These are phyloP conservation scores for Didymodactylos carnosus DNA, from an alignment of 2,888 invertebrate genomes.

Conservation along the genomic window DNA sequence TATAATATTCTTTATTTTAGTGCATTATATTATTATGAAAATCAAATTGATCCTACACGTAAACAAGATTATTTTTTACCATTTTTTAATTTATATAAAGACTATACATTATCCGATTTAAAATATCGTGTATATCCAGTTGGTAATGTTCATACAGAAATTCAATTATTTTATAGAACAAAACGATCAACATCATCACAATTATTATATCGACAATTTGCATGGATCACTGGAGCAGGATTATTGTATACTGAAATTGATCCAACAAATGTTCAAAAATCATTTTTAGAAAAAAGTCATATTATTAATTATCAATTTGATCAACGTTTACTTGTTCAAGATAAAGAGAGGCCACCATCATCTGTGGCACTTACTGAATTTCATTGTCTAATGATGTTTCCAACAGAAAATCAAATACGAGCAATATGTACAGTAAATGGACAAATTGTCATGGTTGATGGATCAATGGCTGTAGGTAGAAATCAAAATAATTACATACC, in stretches of 20 bases:
- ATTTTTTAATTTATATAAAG: background rate
- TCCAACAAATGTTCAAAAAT: background rate
- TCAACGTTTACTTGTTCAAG: background rate
- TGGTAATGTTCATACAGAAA: background rate
- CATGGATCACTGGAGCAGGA: background rate
- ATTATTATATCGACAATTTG: background rate
- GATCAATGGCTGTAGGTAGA: background rate
- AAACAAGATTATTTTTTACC: background rate
- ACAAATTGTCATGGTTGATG: background rate
- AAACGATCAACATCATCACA: background rate
- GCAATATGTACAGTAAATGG: background rate
- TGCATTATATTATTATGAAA: background rate
- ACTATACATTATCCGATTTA: background rate
- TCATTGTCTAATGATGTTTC: slow-evolving; percentile 1
- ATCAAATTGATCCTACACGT: background rate
- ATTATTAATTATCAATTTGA: background rate
- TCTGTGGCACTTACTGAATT: background rate
- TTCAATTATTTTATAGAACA: background rate
- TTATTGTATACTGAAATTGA: background rate
- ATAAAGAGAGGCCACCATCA: background rate
- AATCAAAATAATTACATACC: no score
- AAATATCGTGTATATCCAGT: background rate
- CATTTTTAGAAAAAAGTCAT: background rate
- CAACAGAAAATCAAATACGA: background rate
- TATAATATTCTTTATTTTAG: background rate